Conservation (phyloP, 2,888 invertebrate genomes). For the Hypomecis atomaria region DNA sequence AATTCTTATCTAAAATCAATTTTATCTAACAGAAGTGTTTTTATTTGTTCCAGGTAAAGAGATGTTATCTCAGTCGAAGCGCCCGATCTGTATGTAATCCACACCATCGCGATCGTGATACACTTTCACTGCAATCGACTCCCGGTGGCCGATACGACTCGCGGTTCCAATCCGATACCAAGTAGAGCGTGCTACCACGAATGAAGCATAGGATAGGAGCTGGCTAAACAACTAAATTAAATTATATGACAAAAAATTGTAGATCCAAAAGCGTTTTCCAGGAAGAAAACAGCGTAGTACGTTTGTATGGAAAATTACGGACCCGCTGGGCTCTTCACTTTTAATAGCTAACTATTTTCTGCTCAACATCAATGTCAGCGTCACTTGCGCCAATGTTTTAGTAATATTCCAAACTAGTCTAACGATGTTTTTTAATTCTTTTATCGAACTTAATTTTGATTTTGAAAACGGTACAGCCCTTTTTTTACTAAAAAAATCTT, state of each 20-base stretch:
- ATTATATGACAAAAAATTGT: too few relatives aligned
- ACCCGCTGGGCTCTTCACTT: too few relatives aligned
- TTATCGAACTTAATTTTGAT: too few relatives aligned
- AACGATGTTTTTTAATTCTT: too few relatives aligned
- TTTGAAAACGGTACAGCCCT: too few relatives aligned
- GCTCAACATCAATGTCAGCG: too few relatives aligned
- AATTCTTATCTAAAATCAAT: not conserved
- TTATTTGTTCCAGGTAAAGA: constrained; percentile 30
- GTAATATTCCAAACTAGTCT: too few relatives aligned
- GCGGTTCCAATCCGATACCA: constrained; percentile 62
- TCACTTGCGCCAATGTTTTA: too few relatives aligned
- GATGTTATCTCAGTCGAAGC: constrained; percentile 15
- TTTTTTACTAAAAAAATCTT: too few relatives aligned
- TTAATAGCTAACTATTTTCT: too few relatives aligned
- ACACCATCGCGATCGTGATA: constrained; percentile 18
- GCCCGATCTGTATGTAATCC: constrained; percentile 24
- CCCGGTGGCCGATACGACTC: constrained; percentile 55
- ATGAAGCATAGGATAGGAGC: constrained; percentile 10
- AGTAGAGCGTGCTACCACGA: constrained; percentile 51
- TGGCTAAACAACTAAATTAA: not conserved
- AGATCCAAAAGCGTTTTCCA: too few relatives aligned
- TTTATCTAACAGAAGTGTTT: constrained; percentile 3
- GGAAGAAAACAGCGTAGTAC: not conserved
- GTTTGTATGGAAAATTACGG: too few relatives aligned
- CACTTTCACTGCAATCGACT: constrained; percentile 70